phyloP scores from a whole-genome alignment of 2,888 invertebrate species.

The Scaptomyza parva region DNA sequence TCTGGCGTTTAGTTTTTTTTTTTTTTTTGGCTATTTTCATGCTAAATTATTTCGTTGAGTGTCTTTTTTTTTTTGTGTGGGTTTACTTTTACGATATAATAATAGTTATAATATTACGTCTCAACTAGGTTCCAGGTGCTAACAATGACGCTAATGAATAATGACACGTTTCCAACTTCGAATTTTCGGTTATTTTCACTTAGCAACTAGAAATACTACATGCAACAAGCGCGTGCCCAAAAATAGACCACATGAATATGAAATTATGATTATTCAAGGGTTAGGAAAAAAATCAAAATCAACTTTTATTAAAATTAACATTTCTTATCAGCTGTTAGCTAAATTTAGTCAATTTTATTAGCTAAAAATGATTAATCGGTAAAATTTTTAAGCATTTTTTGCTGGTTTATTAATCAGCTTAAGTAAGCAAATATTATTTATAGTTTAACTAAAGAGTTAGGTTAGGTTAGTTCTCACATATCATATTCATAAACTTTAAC shows the following conservation, averaged over 20 bases:
- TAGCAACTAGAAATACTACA: slow-evolving; percentile 24
- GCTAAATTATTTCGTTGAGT: slow-evolving; percentile 4
- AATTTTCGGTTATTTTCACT: too few species aligned
- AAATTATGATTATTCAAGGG: background rate
- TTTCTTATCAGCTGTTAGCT: background rate
- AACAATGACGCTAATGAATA: slow-evolving; percentile 71
- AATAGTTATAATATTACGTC: too few species aligned
- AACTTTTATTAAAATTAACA: background rate
- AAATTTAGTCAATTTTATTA: background rate
- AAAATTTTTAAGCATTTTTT: too few species aligned
- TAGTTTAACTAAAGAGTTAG: too few species aligned
- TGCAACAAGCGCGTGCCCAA: slow-evolving; percentile 68
- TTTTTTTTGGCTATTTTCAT: slow-evolving; percentile 10
- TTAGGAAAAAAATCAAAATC: background rate
- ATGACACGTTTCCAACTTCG: slow-evolving; percentile 66
- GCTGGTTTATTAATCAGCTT: too few species aligned
- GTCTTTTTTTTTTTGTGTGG: slow-evolving; percentile 5
- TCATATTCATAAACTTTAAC: background rate
- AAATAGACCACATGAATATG: background rate
- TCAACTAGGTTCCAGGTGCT: slow-evolving; percentile 60
- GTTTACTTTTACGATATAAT: too few species aligned
- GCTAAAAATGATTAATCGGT: too few species aligned
- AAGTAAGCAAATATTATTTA: too few species aligned
- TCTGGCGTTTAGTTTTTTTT: slow-evolving; percentile 10
- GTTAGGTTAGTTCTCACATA: too few species aligned